A percentile compares a stretch with the other conserved stretches of the same genome.
These are phyloP conservation scores for Oncorhynchus mykiss DNA, from an alignment of 2,113 vertebrate genomes.

Conservation along the genomic window DNA sequence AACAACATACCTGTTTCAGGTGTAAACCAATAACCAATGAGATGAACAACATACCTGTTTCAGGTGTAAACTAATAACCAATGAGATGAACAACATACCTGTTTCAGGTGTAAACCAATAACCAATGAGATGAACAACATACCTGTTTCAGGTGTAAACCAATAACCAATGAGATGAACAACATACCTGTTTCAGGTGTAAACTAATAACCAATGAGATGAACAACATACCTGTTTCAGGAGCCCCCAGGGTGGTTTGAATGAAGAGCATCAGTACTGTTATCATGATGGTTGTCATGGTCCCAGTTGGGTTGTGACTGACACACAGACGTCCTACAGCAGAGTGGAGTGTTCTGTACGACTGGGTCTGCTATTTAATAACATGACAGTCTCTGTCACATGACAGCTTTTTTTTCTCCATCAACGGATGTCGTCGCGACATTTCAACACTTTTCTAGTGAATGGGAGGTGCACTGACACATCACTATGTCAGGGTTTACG, in stretches of 20 bases:
- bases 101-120: background rate
- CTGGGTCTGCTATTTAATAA: too few relatives aligned
- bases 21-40: background rate
- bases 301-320: slow-evolving; percentile 42
- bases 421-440: background rate
- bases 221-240: slow-evolving; percentile 43
- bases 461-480: slow-evolving; percentile 10
- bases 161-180: too few relatives aligned
- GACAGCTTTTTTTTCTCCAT: slow-evolving; percentile 15
- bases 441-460: slow-evolving; percentile 44
- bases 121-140: background rate
- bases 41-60: background rate
- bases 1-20: background rate
- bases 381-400: too few relatives aligned
- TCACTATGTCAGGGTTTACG: too few relatives aligned
- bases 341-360: too few relatives aligned
- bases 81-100: background rate
- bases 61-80: background rate
- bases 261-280: slow-evolving; percentile 52
- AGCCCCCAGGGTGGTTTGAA: slow-evolving; percentile 33
- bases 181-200: too few relatives aligned
- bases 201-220: too few relatives aligned
- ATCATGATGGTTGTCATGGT: slow-evolving; percentile 52
- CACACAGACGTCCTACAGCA: slow-evolving; percentile 42
- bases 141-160: too few relatives aligned